These are phyloP conservation scores for Lasioglossum pauxillum DNA, from an alignment of 2,888 invertebrate genomes.

Conservation along the genomic window DNA sequence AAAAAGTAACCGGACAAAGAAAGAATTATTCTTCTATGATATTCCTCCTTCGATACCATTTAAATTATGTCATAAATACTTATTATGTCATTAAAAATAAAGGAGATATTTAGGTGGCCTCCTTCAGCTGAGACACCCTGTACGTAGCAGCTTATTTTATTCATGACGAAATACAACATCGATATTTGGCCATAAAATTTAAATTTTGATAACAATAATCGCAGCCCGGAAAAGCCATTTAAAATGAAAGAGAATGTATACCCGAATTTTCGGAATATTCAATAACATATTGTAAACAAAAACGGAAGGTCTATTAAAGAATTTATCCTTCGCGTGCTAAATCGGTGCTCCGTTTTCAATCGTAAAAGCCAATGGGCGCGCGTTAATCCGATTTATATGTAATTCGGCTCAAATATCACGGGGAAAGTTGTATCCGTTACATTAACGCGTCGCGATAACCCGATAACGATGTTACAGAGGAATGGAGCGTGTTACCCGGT, in stretches of 20 bases:
- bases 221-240: no score
- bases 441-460: conserved; percentile 44
- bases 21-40: no score
- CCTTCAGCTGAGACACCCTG: no score
- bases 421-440: conserved; percentile 55
- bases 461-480: conserved; percentile 50
- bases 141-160: no score
- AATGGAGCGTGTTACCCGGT: conserved; percentile 21
- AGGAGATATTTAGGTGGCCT: no score
- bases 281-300: background rate
- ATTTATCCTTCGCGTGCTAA: conserved; percentile 3
- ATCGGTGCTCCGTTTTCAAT: conserved; percentile 24
- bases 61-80: no score
- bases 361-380: conserved; percentile 39
- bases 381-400: conserved; percentile 57
- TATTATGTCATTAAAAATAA: no score
- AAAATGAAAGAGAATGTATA: background rate
- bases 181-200: no score
- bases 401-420: conserved; percentile 55
- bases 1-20: no score
- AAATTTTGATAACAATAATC: no score
- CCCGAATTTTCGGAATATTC: background rate
- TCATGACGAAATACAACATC: no score
- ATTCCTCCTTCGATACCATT: no score
- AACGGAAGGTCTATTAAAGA: background rate